Evolutionary conservation across 2,113 vertebrate genomes (phyloP).

Genomic region (Maccullochella peelii): DNA sequence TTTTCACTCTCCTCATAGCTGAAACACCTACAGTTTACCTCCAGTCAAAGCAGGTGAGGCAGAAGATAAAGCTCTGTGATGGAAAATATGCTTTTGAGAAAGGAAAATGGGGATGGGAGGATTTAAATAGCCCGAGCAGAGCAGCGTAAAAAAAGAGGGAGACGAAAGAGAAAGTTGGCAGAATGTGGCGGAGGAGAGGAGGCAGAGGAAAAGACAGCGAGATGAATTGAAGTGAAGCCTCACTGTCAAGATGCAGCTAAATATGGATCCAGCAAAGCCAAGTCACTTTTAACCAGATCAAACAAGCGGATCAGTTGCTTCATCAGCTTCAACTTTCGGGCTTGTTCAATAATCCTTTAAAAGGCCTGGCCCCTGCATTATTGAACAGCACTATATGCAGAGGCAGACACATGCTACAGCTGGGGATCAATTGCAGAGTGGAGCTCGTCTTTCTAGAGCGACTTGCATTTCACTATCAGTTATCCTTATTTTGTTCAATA

Average conservation of each 20-base stretch:
- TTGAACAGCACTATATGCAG: conserved; percentile 37
- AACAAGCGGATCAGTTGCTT: no score
- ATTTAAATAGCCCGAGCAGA: conserved; percentile 43
- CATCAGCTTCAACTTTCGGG: conserved; percentile 46
- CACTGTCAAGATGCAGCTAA: conserved; percentile 30
- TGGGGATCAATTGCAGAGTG: conserved; percentile 20
- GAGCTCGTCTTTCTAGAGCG: not conserved
- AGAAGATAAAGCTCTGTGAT: conserved; percentile 14
- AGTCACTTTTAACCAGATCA: conserved; percentile 60
- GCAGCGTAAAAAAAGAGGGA: not conserved
- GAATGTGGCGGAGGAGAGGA: conserved; percentile 7
- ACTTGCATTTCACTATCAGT: not conserved
- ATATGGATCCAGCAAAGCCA: conserved; percentile 46
- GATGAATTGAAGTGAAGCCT: conserved; percentile 50
- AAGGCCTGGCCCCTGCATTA: conserved; percentile 39
- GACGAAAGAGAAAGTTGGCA: not conserved
- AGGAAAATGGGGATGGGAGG: not conserved
- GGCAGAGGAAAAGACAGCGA: conserved; percentile 29
- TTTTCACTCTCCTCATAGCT: not conserved
- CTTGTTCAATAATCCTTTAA: conserved; percentile 45
- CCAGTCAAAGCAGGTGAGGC: conserved; percentile 12
- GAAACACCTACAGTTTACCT: conserved; percentile 7
- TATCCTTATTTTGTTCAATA: not conserved
- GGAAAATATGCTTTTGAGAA: conserved; percentile 12
- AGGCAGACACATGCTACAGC: conserved; percentile 1